These are phyloP conservation scores for Leucozona laternaria DNA, from an alignment of 2,888 invertebrate genomes.

Conservation along the genomic window DNA sequence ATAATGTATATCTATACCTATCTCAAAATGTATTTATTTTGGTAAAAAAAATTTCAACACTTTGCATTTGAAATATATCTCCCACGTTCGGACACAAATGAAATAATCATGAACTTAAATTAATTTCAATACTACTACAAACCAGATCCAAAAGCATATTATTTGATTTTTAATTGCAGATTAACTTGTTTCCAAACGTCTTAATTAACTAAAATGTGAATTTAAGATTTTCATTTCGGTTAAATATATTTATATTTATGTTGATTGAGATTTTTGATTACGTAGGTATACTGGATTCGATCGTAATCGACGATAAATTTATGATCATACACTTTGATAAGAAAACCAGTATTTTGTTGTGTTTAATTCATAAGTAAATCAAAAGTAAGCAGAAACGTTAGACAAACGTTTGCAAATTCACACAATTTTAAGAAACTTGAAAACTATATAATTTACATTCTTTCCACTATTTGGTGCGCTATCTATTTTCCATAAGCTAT, in stretches of 20 bases:
- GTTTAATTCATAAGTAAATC: not conserved
- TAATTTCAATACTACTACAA: not conserved
- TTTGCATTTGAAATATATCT: conserved; percentile 14
- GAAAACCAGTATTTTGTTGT: not conserved
- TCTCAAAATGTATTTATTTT: not conserved
- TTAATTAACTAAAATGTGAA: conserved; percentile 64
- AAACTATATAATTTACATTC: no score
- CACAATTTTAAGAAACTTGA: not conserved
- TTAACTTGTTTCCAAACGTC: conserved; percentile 61
- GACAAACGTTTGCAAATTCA: not conserved
- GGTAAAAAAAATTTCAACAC: not conserved
- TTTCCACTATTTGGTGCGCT: no score
- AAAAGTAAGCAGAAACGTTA: not conserved
- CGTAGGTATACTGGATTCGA: not conserved
- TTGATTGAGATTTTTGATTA: not conserved
- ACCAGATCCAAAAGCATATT: not conserved
- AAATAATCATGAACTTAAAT: not conserved
- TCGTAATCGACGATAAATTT: not conserved
- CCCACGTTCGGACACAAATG: no score
- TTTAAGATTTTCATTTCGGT: conserved; percentile 25
- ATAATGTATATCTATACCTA: not conserved
- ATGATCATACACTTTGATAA: not conserved
- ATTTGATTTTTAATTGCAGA: conserved; percentile 12
- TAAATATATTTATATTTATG: not conserved
- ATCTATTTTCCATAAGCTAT: no score